Evolutionary conservation across 2,113 vertebrate species (phyloP).

Genomic region (Vulpes lagopus): DNA sequence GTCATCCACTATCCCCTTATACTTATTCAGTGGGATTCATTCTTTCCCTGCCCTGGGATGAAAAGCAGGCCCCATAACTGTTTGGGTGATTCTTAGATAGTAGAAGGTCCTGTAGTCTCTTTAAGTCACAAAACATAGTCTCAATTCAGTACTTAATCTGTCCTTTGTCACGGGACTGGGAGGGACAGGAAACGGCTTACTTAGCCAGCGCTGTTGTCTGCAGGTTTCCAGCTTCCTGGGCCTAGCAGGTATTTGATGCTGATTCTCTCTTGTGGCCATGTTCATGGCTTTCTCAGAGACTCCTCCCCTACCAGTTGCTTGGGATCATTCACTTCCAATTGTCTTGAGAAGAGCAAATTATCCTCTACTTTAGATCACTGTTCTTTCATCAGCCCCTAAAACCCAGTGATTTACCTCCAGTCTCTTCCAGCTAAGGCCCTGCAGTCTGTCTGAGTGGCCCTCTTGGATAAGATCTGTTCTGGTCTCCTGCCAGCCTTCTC

Average conservation of each 20-base stretch:
- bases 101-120: slow-evolving; percentile 23
- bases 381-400: not conserved
- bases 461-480: not conserved
- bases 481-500: not conserved
- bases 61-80: not conserved
- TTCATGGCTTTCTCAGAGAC: slow-evolving; percentile 36
- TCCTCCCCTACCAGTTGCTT: not conserved
- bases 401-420: not conserved
- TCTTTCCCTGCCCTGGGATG: not conserved
- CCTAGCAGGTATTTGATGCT: not conserved
- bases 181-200: not conserved
- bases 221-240: not conserved
- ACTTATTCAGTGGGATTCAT: not conserved
- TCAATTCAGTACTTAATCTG: not conserved
- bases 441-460: not conserved
- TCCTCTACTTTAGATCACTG: not conserved
- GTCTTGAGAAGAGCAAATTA: slow-evolving; percentile 29
- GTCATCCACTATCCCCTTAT: not conserved
- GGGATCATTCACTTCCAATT: not conserved
- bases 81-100: not conserved
- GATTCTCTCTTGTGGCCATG: not conserved
- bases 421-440: not conserved
- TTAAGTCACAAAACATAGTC: slow-evolving; percentile 21
- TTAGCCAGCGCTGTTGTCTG: not conserved
- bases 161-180: slow-evolving; percentile 35